Evolutionary conservation across 2,797 vertebrate species (phyloP).

Genomic region (Malurus splendens): DNA sequence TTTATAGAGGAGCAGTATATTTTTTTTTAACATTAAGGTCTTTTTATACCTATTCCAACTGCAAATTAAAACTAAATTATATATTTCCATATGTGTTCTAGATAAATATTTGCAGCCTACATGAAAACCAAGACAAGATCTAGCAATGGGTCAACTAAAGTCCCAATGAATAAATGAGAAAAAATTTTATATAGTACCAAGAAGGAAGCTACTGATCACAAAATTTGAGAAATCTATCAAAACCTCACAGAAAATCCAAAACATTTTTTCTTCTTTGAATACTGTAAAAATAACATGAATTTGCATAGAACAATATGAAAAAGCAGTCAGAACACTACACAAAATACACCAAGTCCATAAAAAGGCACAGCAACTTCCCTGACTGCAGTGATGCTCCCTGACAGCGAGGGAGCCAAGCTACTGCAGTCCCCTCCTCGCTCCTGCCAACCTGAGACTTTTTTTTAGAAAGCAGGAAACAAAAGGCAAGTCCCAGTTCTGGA

Average conservation of each 20-base stretch:
- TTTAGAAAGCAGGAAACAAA: background rate
- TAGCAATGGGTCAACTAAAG: background rate
- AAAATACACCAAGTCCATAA: background rate
- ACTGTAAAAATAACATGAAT: background rate
- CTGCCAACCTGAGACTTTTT: background rate
- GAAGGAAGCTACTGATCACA: background rate
- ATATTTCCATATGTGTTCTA: background rate
- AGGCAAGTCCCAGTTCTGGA: background rate
- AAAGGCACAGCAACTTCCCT: background rate
- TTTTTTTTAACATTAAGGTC: background rate
- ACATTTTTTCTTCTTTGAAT: background rate
- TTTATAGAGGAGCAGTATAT: background rate
- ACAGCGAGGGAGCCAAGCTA: background rate
- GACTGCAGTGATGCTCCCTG: slow-evolving; percentile 35
- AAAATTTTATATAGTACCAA: background rate
- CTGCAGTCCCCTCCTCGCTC: slow-evolving; percentile 27
- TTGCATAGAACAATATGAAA: background rate
- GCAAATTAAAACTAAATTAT: background rate
- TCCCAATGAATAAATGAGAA: background rate
- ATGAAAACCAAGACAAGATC: background rate
- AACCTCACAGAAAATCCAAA: background rate
- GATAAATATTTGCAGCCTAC: background rate
- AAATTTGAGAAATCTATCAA: background rate
- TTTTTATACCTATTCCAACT: background rate
- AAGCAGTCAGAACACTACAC: background rate